Evolutionary conservation across 2,888 invertebrate species (phyloP), one percentile per base, ranked within the genome.

Genomic region (Ectropis crepuscularia): DNA sequence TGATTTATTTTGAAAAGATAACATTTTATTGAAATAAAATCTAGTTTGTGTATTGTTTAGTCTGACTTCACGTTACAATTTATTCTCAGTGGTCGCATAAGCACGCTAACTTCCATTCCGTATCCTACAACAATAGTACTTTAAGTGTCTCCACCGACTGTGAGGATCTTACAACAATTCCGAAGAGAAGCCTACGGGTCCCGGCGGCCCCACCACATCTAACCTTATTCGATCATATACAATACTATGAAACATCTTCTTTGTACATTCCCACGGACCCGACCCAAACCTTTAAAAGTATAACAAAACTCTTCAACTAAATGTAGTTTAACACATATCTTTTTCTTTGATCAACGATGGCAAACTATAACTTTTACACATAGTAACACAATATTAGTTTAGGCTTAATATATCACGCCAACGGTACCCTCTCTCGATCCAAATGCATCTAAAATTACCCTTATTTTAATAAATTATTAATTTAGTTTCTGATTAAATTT

Each of bases 321-420:
- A 90, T 85, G 82, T 83, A 84, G 82, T 67, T 81, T 82, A 90
- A 90, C 88, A 90, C 88, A 88, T 87, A 83, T 88, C 82, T 83
- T 74, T 80, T 81, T 89, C 87, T 89, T 90, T 90, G 89, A 86
- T 90, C 87, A 92, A 92, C 92, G 90, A 92, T 88, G 91, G 92
- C 90, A 89, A 90, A 90, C 83, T 89, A 90, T 89, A 90, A 90
- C 88, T 87, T 88, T 88, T 84, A 89, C 79, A 83, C 77, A 83
- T 82, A 82, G 75, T 86, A 91, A 90, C 89, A 89, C 88, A 91
- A 90, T 88, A 88, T 87, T 88, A 88, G 82, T 84, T 85, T 85
- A 89, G 87, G 88, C 89, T 81, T 85, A 82, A 71, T 77, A 79
- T 78, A 47, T 12, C 70, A 61, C 79, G 74, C 83, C 65, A 79